These are phyloP conservation scores for Zootermopsis nevadensis DNA, from an alignment of 2,888 invertebrate genomes.

Conservation along the genomic window DNA sequence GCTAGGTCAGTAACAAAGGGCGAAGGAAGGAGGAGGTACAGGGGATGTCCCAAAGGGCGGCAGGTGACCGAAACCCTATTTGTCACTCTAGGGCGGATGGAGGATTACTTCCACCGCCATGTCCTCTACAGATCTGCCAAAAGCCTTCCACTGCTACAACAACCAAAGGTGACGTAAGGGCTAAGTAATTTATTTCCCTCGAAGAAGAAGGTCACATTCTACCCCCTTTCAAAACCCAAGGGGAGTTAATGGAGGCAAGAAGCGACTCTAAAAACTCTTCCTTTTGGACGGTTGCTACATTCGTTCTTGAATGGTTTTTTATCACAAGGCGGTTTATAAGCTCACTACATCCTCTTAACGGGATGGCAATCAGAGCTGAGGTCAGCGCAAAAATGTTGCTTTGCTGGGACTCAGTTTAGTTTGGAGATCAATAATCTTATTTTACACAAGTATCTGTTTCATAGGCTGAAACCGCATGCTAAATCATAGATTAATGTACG, in stretches of 20 bases:
- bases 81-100: not conserved
- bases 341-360: not conserved
- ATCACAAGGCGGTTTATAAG: not conserved
- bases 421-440: not conserved
- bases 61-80: constrained; percentile 9
- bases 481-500: too few species aligned
- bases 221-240: not conserved
- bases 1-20: not conserved
- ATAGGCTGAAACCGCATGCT: too few species aligned
- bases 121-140: not conserved
- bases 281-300: not conserved
- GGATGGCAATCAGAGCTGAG: not conserved
- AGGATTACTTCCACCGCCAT: not conserved
- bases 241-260: not conserved
- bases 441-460: not conserved
- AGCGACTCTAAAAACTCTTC: not conserved
- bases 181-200: constrained; percentile 25
- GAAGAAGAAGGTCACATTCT: not conserved
- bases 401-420: not conserved
- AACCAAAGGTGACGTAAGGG: constrained; percentile 22
- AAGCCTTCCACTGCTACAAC: constrained; percentile 11
- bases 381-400: not conserved
- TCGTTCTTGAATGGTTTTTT: constrained; percentile 2
- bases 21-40: not conserved
- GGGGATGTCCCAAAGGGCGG: not conserved